phyloP scores from a whole-genome alignment of 1,140 invertebrate species.

The Drosophila takahashii region DNA sequence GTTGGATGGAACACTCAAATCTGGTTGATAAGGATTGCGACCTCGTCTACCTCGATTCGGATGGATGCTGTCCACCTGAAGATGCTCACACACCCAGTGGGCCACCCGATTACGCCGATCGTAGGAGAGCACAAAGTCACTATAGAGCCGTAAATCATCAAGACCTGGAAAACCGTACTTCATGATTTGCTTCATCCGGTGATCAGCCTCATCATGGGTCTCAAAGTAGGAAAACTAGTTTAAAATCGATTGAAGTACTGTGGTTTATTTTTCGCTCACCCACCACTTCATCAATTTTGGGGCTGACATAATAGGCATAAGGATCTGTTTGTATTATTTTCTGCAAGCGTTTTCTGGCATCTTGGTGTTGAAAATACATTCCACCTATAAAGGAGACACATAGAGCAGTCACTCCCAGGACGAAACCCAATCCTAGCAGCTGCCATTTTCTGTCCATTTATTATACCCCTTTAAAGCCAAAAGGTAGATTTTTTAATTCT shows the following conservation, averaged over 20 bases:
- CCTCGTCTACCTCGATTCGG: constrained; percentile 87
- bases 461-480: neutral
- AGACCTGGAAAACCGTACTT: constrained; percentile 96
- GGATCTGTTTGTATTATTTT: constrained; percentile 62
- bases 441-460: constrained; percentile 49
- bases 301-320: constrained; percentile 70
- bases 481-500: neutral
- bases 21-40: constrained; percentile 93
- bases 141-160: constrained; percentile 93
- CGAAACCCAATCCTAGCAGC: constrained; percentile 34
- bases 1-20: constrained; percentile 93
- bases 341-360: constrained; percentile 40
- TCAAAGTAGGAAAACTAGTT: constrained; percentile 55
- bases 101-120: constrained; percentile 95
- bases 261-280: constrained; percentile 4
- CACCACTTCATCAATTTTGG: constrained; percentile 62
- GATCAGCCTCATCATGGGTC: neutral
- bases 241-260: neutral
- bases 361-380: constrained; percentile 59
- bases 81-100: constrained; percentile 98
- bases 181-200: constrained; percentile 91
- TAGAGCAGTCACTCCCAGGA: constrained; percentile 29
- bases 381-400: constrained; percentile 54
- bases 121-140: constrained; percentile 97
- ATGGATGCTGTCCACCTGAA: constrained; percentile 86